Percentiles rank a stretch among this genome's conserved stretches.
These are phyloP conservation scores for Brachionus rotundiformis DNA, from an alignment of 1,140 invertebrate genomes.

Conservation along the genomic window DNA sequence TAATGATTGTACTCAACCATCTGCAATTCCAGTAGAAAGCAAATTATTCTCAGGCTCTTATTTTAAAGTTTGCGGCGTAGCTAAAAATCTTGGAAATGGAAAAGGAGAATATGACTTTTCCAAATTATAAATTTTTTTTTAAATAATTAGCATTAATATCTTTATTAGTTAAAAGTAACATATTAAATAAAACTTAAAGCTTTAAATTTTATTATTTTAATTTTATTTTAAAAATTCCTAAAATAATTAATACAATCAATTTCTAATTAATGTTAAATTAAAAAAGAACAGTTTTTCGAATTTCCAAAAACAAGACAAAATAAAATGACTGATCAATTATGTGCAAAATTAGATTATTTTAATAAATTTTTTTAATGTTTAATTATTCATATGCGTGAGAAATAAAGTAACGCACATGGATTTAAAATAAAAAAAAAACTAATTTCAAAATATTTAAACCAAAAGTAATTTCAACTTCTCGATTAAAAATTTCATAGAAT, in stretches of 20 bases:
- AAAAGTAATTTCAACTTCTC: not conserved
- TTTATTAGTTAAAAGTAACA: too few relatives aligned
- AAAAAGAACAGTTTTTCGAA: too few relatives aligned
- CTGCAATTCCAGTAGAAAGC: not conserved
- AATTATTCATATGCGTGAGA: not conserved
- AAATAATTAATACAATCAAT: too few relatives aligned
- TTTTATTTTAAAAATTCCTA: too few relatives aligned
- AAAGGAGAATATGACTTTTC: conserved; percentile 35
- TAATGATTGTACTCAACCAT: conserved; percentile 11
- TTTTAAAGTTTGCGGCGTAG: conserved; percentile 17
- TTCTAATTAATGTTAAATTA: too few relatives aligned
- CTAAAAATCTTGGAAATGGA: conserved; percentile 23
- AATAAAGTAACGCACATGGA: not conserved
- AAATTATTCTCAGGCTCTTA: not conserved
- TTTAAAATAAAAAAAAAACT: conserved; percentile 13
- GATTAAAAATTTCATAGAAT: not conserved
- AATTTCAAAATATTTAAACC: not conserved
- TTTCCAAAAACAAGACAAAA: not conserved
- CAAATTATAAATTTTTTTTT: not conserved
- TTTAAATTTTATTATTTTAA: too few relatives aligned
- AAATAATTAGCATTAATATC: too few relatives aligned
- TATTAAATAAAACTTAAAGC: too few relatives aligned
- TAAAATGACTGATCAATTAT: not conserved
- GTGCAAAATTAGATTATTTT: not conserved
- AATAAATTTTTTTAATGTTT: not conserved